phyloP scores from a whole-genome alignment of 37 sponge, comb jelly and placozoan genomes.

The Geodia barretti region DNA sequence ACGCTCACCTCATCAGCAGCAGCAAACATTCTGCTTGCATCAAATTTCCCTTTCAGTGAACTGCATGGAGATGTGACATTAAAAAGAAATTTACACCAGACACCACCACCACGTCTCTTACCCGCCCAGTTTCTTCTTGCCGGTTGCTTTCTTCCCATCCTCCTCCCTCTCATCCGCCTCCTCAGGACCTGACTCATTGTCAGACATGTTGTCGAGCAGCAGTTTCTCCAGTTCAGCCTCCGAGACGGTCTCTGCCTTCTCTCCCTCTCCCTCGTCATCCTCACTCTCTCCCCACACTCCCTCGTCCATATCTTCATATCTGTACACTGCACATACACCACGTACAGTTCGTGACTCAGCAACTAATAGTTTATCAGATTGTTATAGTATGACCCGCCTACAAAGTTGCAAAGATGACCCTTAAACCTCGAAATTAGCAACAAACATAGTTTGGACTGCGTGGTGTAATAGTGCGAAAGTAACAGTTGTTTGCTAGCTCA shows the following conservation, averaged over 20 bases:
- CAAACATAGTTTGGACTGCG: no score
- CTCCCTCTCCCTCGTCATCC: conserved; percentile 17
- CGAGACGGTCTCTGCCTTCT: conserved; percentile 8
- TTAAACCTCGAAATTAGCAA: no score
- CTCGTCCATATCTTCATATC: conserved; percentile 4
- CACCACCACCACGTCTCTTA: background rate
- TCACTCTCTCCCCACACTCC: background rate
- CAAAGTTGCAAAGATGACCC: no score
- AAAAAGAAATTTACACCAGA: background rate
- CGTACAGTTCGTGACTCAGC: no score
- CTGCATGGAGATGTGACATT: background rate
- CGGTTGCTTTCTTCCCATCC: conserved; percentile 5
- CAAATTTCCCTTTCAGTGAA: conserved; percentile 6
- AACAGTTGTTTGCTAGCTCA: no score
- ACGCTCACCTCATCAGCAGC: conserved; percentile 70
- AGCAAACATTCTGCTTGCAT: conserved; percentile 67
- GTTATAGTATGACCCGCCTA: no score
- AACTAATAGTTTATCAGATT: no score
- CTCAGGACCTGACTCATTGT: conserved; percentile 27
- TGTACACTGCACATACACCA: background rate
- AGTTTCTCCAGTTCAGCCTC: conserved; percentile 62
- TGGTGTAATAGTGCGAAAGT: no score
- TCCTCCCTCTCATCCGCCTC: conserved; percentile 31
- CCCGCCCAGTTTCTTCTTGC: conserved; percentile 18
- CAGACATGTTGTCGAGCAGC: conserved; percentile 66